phyloP scores from a whole-genome alignment of 2,113 vertebrate species.

The Myanophis thanlyinensis region DNA sequence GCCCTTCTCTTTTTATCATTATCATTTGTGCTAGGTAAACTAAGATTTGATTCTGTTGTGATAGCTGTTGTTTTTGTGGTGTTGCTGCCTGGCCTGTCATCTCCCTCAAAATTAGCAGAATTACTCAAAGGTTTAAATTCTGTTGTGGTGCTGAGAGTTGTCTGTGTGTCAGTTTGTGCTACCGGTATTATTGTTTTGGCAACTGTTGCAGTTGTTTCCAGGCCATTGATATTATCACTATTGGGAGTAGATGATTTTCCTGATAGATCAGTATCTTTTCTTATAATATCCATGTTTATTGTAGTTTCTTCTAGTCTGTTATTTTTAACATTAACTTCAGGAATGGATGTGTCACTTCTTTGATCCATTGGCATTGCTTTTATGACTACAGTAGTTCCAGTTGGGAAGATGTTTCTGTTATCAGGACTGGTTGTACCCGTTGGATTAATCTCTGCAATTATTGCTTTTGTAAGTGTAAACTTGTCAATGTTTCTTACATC shows the following conservation, averaged over 20 bases:
- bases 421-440: background rate
- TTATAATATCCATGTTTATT: background rate
- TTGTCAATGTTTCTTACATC: background rate
- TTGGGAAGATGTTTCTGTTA: background rate
- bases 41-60: background rate
- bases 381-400: background rate
- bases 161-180: background rate
- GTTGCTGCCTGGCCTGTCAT: background rate
- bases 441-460: background rate
- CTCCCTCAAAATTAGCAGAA: conserved; percentile 6
- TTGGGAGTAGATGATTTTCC: background rate
- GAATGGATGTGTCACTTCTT: background rate
- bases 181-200: background rate
- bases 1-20: conserved; percentile 9
- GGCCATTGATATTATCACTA: background rate
- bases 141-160: conserved; percentile 1
- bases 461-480: background rate
- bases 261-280: background rate
- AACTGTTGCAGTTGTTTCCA: background rate
- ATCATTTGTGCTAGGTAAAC: background rate
- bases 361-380: background rate
- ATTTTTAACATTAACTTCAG: background rate
- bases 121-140: conserved; percentile 6
- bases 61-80: background rate
- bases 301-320: background rate